A percentile compares a stretch with the other conserved stretches of the same genome.
Evolutionary conservation across 2,797 vertebrate genomes (phyloP).

Genomic region (Orientallactaga sibirica): DNA sequence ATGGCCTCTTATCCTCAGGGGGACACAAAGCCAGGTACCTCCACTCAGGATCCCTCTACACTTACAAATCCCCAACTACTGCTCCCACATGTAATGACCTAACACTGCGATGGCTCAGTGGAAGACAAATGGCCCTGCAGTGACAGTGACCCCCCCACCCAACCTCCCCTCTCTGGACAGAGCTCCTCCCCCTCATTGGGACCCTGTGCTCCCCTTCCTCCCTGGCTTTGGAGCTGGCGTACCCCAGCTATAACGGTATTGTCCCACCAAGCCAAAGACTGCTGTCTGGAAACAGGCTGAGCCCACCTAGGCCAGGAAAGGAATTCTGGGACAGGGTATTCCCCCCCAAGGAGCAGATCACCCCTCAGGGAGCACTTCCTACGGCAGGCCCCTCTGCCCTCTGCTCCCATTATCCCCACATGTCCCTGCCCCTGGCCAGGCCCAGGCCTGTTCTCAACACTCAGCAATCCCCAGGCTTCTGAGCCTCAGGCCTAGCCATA

Average conservation of each 20-base stretch:
- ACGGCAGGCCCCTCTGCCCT: neutral
- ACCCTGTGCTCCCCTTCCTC: neutral
- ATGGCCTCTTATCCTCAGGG: accelerated
- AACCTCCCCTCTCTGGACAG: neutral
- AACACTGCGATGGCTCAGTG: accelerated
- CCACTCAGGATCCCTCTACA: neutral
- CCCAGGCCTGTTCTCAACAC: neutral
- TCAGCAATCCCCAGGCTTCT: too few species aligned
- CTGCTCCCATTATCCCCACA: neutral
- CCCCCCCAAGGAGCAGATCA: neutral
- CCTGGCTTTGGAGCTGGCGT: neutral
- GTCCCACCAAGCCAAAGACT: accelerated
- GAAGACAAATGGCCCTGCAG: accelerated
- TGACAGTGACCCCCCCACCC: neutral
- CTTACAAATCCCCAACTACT: neutral
- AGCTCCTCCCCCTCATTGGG: neutral
- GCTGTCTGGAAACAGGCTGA: neutral
- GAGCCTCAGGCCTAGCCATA: neutral
- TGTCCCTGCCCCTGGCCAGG: neutral
- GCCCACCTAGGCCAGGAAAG: too few species aligned
- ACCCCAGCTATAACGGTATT: neutral
- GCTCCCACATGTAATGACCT: neutral
- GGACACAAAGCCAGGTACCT: neutral
- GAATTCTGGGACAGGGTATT: too few species aligned
- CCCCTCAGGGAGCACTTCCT: neutral